These are phyloP conservation scores for Aspidoscelis tigris DNA, from an alignment of 2,113 vertebrate genomes.

Conservation along the genomic window DNA sequence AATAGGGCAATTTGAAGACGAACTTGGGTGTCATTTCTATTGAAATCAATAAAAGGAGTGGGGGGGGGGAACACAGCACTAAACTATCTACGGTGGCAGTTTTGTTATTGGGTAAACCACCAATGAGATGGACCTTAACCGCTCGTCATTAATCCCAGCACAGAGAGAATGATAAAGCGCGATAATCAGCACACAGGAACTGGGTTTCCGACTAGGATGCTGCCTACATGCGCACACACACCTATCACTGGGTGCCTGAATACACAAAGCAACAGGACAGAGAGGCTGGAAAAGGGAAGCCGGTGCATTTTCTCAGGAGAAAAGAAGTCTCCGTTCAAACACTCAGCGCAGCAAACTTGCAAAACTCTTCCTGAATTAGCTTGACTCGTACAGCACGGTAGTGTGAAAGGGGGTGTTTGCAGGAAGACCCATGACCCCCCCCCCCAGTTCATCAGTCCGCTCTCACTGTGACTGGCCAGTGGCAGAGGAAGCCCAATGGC, in stretches of 20 bases:
- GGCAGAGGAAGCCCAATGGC: too few relatives aligned
- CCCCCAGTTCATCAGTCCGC: background rate
- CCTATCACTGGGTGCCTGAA: rapidly evolving
- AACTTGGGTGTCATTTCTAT: slow-evolving; percentile 67
- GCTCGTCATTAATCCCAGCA: slow-evolving; percentile 55
- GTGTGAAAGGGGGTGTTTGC: background rate
- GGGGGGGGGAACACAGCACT: slow-evolving; percentile 51
- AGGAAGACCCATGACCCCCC: too few relatives aligned
- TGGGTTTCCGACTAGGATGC: background rate
- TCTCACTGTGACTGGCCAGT: too few relatives aligned
- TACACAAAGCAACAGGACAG: background rate
- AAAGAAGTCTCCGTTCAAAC: background rate
- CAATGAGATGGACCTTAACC: slow-evolving; percentile 64
- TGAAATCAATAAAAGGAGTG: slow-evolving; percentile 71
- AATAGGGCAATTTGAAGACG: slow-evolving; percentile 44
- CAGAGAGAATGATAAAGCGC: slow-evolving; percentile 62
- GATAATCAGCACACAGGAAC: slow-evolving; percentile 56
- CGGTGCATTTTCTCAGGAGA: background rate
- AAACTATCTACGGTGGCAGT: slow-evolving; percentile 62
- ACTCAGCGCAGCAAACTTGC: background rate
- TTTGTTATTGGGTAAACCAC: slow-evolving; percentile 65
- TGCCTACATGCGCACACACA: rapidly evolving
- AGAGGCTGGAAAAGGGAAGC: background rate
- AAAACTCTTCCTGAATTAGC: background rate
- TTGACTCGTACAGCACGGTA: too few relatives aligned